Conservation (phyloP, 1,140 invertebrate genomes). For the Platyura marginata region DNA sequence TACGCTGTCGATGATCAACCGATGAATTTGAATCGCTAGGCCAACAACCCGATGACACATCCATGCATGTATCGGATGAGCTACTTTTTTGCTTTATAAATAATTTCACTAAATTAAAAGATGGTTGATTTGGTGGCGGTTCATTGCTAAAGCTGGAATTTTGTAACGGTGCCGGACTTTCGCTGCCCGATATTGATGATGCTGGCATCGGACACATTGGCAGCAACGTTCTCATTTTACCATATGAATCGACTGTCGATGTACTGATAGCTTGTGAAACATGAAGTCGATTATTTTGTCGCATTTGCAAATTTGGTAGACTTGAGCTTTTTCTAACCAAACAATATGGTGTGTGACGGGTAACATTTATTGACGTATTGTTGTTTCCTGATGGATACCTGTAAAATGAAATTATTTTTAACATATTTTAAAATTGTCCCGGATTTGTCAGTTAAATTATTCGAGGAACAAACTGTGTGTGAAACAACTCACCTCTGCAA, state of each 20-base stretch:
- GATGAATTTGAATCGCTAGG: slow-evolving; percentile 24
- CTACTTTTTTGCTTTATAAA: slow-evolving; percentile 80
- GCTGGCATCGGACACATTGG: slow-evolving; percentile 25
- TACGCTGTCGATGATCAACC: slow-evolving; percentile 19
- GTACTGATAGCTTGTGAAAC: slow-evolving; percentile 32
- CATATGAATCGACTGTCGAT: slow-evolving; percentile 35
- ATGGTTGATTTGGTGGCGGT: slow-evolving; percentile 16
- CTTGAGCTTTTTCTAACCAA: slow-evolving; percentile 45
- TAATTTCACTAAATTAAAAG: slow-evolving; percentile 65
- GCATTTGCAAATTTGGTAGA: slow-evolving; percentile 43
- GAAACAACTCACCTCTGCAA: slow-evolving; percentile 20
- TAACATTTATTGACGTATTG: slow-evolving; percentile 29
- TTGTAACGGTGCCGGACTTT: slow-evolving; percentile 25
- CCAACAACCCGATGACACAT: slow-evolving; percentile 42
- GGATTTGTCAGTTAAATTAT: background rate
- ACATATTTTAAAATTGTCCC: background rate
- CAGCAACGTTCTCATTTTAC: slow-evolving; percentile 17
- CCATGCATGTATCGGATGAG: slow-evolving; percentile 37
- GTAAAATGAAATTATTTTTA: slow-evolving; percentile 8
- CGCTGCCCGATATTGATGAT: slow-evolving; percentile 6
- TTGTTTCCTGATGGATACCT: slow-evolving; percentile 65
- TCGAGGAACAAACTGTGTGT: background rate
- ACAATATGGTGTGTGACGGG: slow-evolving; percentile 16
- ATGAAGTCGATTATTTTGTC: slow-evolving; percentile 14
- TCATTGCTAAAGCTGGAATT: slow-evolving; percentile 5